A percentile compares a stretch with the other conserved stretches of the same genome.
phyloP scores from a whole-genome alignment of 2,797 vertebrate genomes.

The Cirrhinus molitorella region DNA sequence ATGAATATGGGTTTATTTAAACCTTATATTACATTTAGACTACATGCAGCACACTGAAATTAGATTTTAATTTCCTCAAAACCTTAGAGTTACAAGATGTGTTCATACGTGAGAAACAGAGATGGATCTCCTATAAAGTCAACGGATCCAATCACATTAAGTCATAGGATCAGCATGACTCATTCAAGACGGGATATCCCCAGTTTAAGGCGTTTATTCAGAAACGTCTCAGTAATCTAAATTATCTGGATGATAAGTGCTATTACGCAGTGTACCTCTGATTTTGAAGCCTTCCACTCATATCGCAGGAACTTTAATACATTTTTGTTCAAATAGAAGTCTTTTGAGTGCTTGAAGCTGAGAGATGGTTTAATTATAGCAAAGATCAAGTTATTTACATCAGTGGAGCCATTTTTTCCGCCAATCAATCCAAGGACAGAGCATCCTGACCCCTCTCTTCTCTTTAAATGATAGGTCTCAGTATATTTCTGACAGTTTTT shows the following conservation, averaged over 20 bases:
- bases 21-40: background rate
- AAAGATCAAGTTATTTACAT: conserved; percentile 8
- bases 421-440: conserved; percentile 1
- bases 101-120: background rate
- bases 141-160: conserved; percentile 33
- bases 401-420: background rate
- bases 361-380: background rate
- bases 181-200: conserved; percentile 19
- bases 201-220: conserved; percentile 12
- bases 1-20: background rate
- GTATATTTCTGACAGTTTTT: background rate
- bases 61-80: background rate
- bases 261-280: conserved; percentile 9
- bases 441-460: background rate
- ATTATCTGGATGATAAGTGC: background rate
- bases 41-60: background rate
- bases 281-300: background rate
- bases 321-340: background rate
- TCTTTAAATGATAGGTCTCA: background rate
- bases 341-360: background rate
- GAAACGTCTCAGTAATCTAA: conserved; percentile 26
- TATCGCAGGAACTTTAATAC: background rate
- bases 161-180: conserved; percentile 18
- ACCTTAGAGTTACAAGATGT: background rate
- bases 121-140: background rate